Evolutionary conservation across 2,797 vertebrate genomes (phyloP), one percentile per base, ranked within the genome.

Genomic region (Myotis vivesi): DNA sequence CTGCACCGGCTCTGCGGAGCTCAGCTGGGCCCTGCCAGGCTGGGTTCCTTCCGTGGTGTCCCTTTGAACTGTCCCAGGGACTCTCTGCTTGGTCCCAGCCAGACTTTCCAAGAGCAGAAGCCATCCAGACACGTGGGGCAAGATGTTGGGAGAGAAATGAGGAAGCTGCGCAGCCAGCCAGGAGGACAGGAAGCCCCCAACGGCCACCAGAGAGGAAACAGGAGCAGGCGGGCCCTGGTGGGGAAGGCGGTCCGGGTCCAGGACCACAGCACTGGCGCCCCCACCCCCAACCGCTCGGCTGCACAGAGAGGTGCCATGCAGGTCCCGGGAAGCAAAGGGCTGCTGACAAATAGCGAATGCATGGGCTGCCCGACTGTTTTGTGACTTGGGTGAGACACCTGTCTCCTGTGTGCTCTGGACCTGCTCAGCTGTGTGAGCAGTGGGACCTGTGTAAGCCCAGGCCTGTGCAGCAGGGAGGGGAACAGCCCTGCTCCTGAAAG

Each of bases 141-240:
- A 64, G 62, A 92, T 30, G 76, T 33, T 7, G 30, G 53, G 66
- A 41, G 86, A 49, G 20, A 36, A 90, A n/a, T 59, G 49, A 82
- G 95, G 95, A 93, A 77, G 85, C 57, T 2, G 64, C 71, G 51
- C 51, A 81, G 93, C 59, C 92, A 89, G 80, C 53, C 36, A n/a
- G 71, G 66, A 23, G 66, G 38, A 62, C 94, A 76, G 95, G 89
- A 95, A 85, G n/a, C 20, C 59, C 55, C n/a, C 17, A 57, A 68
- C 71, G 57, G 87, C 53, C 33, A 3, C 36, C 1, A 62, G 69
- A 91, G 79, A 96, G 91, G 84, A 93, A 85, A 72, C 0, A 10
- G 19, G 79, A 85, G 68, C 73, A 11, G 20, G 20, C 33, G n/a
- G 79, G 44, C 77, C 5, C 82, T 2, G 13, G 57, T 20, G 36